Conservation (phyloP, 2,113 vertebrate species). For the Sterrhoptilus dennistouni region DNA sequence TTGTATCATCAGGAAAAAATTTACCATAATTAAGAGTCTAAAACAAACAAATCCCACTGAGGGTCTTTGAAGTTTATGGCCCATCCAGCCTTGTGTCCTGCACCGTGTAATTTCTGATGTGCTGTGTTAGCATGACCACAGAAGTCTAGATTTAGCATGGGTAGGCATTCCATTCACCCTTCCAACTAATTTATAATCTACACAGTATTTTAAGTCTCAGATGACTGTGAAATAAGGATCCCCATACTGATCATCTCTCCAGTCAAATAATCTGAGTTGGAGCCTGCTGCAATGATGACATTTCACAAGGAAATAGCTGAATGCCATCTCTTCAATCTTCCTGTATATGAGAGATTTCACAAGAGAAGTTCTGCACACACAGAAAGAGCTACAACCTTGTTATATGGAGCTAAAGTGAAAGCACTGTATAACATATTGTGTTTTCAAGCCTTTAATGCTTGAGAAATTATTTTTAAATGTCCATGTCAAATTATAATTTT, state of each 20-base stretch:
- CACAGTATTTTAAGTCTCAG: slow-evolving; percentile 13
- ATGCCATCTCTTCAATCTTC: not conserved
- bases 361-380: not conserved
- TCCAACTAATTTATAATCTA: not conserved
- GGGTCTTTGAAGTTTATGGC: slow-evolving; percentile 40
- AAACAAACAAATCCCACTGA: slow-evolving; percentile 30
- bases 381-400: not conserved
- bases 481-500: not conserved
- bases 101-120: slow-evolving; percentile 10
- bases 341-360: not conserved
- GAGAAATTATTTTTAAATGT: not conserved
- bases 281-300: not conserved
- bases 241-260: not conserved
- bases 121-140: not conserved
- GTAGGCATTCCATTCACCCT: not conserved
- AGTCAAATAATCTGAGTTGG: slow-evolving; percentile 13
- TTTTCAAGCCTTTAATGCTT: not conserved
- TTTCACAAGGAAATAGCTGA: slow-evolving; percentile 3
- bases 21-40: slow-evolving; percentile 26
- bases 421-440: not conserved
- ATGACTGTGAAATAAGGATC: not conserved
- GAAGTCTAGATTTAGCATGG: not conserved
- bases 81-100: not conserved
- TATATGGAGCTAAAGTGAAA: not conserved
- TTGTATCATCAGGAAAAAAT: not conserved